Conservation (phyloP, 1,140 invertebrate genomes). For the Leptinotarsa texana region DNA sequence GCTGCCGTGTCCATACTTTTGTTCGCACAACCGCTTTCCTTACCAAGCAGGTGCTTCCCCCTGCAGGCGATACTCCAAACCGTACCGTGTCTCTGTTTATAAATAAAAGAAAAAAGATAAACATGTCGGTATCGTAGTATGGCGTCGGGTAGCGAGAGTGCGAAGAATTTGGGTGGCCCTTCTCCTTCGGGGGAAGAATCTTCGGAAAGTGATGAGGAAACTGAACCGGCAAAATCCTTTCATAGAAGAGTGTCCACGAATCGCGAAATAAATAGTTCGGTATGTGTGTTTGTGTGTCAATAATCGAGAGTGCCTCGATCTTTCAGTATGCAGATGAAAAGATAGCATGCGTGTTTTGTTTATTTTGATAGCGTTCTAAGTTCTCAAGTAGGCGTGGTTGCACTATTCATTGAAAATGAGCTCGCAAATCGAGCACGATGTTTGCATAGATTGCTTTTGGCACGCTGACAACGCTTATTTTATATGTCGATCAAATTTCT, state of each 20-base stretch:
- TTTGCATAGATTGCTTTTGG: constrained; percentile 11
- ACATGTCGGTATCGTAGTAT: constrained; percentile 39
- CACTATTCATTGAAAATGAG: constrained; percentile 9
- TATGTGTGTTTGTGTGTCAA: constrained; percentile 54
- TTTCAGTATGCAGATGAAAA: constrained; percentile 32
- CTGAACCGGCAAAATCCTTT: constrained; percentile 67
- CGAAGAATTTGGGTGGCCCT: constrained; percentile 46
- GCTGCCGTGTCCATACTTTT: neutral
- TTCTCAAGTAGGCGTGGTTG: constrained; percentile 42
- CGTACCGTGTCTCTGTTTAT: constrained; percentile 27
- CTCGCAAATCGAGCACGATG: constrained; percentile 6
- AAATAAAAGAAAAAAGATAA: constrained; percentile 41
- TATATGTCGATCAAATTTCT: neutral
- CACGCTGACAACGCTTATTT: constrained; percentile 23
- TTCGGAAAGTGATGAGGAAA: constrained; percentile 70
- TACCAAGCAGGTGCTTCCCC: neutral
- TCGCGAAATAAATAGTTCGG: constrained; percentile 65
- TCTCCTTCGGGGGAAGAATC: constrained; percentile 58
- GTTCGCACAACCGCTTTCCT: neutral
- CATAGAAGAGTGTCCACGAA: constrained; percentile 69
- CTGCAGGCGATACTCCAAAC: neutral
- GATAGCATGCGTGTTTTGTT: constrained; percentile 44
- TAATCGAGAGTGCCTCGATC: constrained; percentile 22
- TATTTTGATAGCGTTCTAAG: constrained; percentile 39
- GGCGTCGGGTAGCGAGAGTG: constrained; percentile 46